phyloP scores from a whole-genome alignment of 53 echinoderm and acorn worm genomes.

The Holothuria scabra region DNA sequence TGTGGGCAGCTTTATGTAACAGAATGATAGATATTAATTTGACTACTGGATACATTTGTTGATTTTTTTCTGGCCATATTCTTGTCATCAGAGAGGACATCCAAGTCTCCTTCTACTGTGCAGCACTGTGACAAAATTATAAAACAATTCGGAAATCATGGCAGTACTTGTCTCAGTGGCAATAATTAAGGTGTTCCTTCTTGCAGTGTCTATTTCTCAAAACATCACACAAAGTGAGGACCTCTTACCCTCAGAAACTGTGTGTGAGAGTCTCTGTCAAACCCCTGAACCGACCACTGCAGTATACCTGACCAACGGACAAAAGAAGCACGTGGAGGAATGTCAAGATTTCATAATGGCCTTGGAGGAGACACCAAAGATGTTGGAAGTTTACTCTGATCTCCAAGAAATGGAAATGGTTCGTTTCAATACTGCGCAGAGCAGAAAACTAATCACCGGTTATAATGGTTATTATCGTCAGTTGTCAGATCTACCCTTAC shows the following conservation, averaged over 20 bases:
- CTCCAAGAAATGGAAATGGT: constrained; percentile 22
- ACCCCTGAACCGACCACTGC: background rate
- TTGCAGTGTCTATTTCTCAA: too few relatives aligned
- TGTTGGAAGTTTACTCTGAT: background rate
- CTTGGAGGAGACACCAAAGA: constrained; percentile 26
- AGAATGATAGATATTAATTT: too few relatives aligned
- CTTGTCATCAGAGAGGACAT: too few relatives aligned
- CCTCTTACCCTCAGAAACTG: background rate
- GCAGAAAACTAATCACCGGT: constrained; percentile 1
- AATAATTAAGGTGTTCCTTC: too few relatives aligned
- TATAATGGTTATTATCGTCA: constrained; percentile 10
- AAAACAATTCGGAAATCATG: background rate
- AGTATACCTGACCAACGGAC: constrained; percentile 7
- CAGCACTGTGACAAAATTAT: too few relatives aligned
- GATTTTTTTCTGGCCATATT: too few relatives aligned
- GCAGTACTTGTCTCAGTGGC: background rate
- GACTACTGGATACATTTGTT: too few relatives aligned
- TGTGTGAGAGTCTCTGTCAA: background rate
- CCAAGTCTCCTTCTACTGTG: too few relatives aligned
- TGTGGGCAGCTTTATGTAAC: too few relatives aligned
- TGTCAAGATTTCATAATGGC: background rate
- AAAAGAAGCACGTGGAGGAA: constrained; percentile 7
- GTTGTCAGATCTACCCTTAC: background rate
- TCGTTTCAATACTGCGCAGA: background rate
- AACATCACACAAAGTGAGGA: background rate